These are phyloP conservation scores for Acromyrmex echinatior DNA, from an alignment of 1,140 invertebrate genomes.

Conservation along the genomic window DNA sequence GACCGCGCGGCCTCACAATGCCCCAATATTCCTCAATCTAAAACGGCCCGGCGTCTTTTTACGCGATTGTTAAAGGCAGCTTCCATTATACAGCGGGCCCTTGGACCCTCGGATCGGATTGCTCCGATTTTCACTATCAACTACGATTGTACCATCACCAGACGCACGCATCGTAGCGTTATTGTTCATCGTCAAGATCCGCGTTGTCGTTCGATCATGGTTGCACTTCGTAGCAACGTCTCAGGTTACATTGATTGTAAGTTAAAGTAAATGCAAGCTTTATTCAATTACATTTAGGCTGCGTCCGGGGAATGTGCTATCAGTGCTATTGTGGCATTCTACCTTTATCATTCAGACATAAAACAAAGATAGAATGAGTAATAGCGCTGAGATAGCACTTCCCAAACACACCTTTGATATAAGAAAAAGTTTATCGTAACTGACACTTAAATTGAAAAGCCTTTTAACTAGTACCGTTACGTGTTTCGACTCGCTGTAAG, in stretches of 20 bases:
- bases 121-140: constrained; percentile 73
- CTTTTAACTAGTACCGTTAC: constrained; percentile 64
- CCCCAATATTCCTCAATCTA: constrained; percentile 79
- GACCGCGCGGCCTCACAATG: constrained; percentile 69
- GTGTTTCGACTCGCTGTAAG: not conserved
- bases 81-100: constrained; percentile 70
- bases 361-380: no score
- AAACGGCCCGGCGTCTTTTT: constrained; percentile 74
- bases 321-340: no score
- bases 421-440: constrained; percentile 35
- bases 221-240: not conserved
- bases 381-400: no score
- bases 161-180: constrained; percentile 16
- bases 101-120: constrained; percentile 74
- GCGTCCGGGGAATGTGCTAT: no score
- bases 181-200: constrained; percentile 40
- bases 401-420: not conserved
- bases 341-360: no score
- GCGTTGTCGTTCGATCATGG: not conserved
- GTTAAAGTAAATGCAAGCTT: constrained; percentile 29
- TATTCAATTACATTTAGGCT: not conserved
- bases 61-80: constrained; percentile 74
- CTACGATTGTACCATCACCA: constrained; percentile 30
- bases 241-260: not conserved
- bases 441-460: constrained; percentile 52